Conservation (phyloP, 1,140 invertebrate genomes). For the Bilobella aurantiaca region DNA sequence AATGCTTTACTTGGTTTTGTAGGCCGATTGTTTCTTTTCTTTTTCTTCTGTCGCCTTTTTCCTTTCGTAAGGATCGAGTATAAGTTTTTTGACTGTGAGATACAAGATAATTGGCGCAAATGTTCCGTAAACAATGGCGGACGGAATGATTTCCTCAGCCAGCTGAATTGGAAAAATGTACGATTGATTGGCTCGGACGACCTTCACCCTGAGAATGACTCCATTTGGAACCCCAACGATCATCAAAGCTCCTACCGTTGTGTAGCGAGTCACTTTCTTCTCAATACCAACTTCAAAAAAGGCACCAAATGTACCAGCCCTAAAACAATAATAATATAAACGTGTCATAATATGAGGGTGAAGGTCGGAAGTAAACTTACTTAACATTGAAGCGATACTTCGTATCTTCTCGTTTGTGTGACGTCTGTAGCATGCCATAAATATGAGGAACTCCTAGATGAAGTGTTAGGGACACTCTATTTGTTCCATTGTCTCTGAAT, state of each 20-base stretch:
- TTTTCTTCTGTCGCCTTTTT: constrained; percentile 64
- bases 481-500: constrained; percentile 17
- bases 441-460: constrained; percentile 61
- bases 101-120: constrained; percentile 70
- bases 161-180: constrained; percentile 82
- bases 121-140: constrained; percentile 86
- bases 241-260: constrained; percentile 71
- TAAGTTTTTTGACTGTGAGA: constrained; percentile 67
- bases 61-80: constrained; percentile 74
- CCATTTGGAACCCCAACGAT: constrained; percentile 72
- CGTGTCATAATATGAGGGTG: not conserved
- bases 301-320: constrained; percentile 69
- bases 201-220: constrained; percentile 77
- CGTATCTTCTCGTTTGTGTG: constrained; percentile 15
- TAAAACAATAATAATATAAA: constrained; percentile 3
- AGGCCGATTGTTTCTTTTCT: constrained; percentile 60
- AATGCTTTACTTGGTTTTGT: constrained; percentile 50
- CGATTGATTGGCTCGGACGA: constrained; percentile 73
- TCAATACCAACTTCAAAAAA: constrained; percentile 81
- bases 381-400: constrained; percentile 58
- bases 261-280: constrained; percentile 83
- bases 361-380: constrained; percentile 45
- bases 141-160: constrained; percentile 77
- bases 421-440: constrained; percentile 15
- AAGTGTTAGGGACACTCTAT: constrained; percentile 25